These are phyloP conservation scores for Hymenochirus boettgeri DNA, from an alignment of 2,113 vertebrate species.

Conservation along the genomic window DNA sequence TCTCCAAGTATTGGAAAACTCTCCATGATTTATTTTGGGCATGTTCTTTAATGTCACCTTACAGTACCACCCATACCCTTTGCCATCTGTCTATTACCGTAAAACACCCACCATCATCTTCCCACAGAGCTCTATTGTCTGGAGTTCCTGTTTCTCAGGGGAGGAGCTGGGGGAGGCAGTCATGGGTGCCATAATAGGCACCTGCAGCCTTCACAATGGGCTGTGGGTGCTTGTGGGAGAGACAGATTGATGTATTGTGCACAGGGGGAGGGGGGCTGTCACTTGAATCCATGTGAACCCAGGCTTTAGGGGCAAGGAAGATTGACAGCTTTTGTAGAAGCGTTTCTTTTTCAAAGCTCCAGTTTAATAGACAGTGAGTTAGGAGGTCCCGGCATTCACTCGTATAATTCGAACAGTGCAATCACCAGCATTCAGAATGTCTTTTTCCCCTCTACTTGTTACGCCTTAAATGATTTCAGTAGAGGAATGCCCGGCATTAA, in stretches of 20 bases:
- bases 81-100: conserved; percentile 61
- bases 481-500: conserved; percentile 97
- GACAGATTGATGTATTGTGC: conserved; percentile 99
- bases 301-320: conserved; percentile 84
- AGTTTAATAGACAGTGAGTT: conserved; percentile 96
- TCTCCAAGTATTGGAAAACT: neutral
- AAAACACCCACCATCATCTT: conserved; percentile 77
- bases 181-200: conserved; percentile 92
- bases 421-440: conserved; percentile 71
- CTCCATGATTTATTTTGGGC: neutral
- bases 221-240: conserved; percentile 84
- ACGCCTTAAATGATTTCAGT: conserved; percentile 93
- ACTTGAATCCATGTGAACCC: conserved; percentile 97
- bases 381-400: conserved; percentile 73
- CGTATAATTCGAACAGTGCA: conserved; percentile 73
- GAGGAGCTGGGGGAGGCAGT: conserved; percentile 75
- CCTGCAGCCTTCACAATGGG: conserved; percentile 92
- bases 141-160: conserved; percentile 80
- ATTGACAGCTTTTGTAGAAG: conserved; percentile 98
- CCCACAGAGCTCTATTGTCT: conserved; percentile 88
- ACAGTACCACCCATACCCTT: conserved; percentile 43
- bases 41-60: conserved; percentile 48
- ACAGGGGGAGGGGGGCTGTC: conserved; percentile 86
- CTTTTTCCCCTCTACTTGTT: conserved; percentile 76
- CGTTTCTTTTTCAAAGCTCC: conserved; percentile 88